Evolutionary conservation across 2,888 invertebrate species (phyloP), one percentile per base, ranked within the genome.

Genomic region (Sesia apiformis): DNA sequence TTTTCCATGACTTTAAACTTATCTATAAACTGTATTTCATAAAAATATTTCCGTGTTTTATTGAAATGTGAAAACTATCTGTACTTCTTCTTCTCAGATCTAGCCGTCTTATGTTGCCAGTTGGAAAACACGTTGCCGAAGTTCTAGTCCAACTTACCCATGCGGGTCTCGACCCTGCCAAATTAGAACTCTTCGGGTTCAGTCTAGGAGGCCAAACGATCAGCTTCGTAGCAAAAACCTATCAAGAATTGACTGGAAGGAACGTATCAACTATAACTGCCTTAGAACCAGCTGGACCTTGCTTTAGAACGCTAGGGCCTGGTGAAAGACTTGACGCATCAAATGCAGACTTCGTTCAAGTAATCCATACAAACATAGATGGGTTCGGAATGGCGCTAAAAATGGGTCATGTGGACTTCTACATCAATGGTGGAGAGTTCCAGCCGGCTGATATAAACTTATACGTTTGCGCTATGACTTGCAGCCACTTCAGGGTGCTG

Each of bases 311-410:
- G 3, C 57, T 86, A 7, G 71, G 64, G 0, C 60, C 72, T 0
- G 60, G 69, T 0, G 77, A 85, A 0, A 66, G 88, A 51, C 66
- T 89, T 0, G 75, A 81, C 51, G 67, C 76, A 0, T 77, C 83
- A 0, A 70, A 87, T 52, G 87, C 87, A 0, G 84, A 86, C 56
- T 88, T 84, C 46, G 86, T 89, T 0, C 79, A 84, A 63, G 86
- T 88, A 0, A 63, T 89, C 4, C 88, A 89, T 53, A 87, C 87
- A 0, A 89, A 88, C 54, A 85, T 88, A n/a, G 89, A 89, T 52
- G 88, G 81, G 0, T 88, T 75, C 38, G 89, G 89, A 0, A 88
- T 89, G 86, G 85, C 87, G 0, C 61, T 75, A 0, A 70, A 64
- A 0, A 85, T 88, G 86, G 89, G 89, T 0, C 88, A 89, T 54